A percentile compares a stretch with the other conserved stretches of the same genome.
phyloP scores from a whole-genome alignment of 35 echinoderm and acorn worm species.

The Heliocidaris erythrogramma region DNA sequence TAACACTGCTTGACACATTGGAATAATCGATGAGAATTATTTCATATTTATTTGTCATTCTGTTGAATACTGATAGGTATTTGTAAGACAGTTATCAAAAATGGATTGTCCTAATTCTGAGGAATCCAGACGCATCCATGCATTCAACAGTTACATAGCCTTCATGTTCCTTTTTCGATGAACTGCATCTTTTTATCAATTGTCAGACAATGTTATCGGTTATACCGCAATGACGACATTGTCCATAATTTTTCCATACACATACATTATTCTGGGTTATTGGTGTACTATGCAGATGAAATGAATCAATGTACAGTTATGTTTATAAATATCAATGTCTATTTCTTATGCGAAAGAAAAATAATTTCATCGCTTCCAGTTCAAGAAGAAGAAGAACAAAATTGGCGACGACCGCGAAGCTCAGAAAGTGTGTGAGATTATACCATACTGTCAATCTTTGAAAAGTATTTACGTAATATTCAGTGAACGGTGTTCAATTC shows the following conservation, averaged over 20 bases:
- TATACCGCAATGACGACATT: background rate
- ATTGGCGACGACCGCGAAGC: background rate
- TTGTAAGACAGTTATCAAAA: no score
- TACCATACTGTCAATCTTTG: background rate
- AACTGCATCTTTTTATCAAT: background rate
- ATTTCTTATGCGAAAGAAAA: background rate
- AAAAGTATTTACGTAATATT: background rate
- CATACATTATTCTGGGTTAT: background rate
- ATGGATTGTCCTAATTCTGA: no score
- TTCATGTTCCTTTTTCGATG: no score
- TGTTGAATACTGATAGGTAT: no score
- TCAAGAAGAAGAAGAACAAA: background rate
- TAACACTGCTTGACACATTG: no score
- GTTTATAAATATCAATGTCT: background rate
- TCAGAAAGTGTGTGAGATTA: background rate
- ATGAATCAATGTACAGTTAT: background rate
- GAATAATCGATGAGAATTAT: no score
- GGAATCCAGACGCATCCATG: no score
- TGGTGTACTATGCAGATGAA: background rate
- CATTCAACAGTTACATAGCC: no score
- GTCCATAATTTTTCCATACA: background rate
- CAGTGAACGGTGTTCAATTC: background rate
- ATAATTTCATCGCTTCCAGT: background rate
- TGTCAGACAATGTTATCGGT: background rate
- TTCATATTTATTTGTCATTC: no score